Percentiles rank a stretch among this genome's conserved stretches.
phyloP scores from a whole-genome alignment of 1,140 invertebrate species.

The Metopolophium dirhodum region DNA sequence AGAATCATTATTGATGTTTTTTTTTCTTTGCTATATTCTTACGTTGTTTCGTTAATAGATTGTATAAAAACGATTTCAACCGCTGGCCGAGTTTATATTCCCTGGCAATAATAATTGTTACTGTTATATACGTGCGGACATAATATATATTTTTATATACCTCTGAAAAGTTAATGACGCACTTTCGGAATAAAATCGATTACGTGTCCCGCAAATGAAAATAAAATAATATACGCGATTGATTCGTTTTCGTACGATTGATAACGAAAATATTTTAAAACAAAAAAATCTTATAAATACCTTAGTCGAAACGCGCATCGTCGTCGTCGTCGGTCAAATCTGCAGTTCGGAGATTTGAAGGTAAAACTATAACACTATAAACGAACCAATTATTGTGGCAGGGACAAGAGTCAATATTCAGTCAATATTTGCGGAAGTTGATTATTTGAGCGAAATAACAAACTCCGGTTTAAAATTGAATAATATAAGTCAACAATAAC shows the following conservation, averaged over 20 bases:
- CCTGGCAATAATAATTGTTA: background rate
- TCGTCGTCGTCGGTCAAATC: background rate
- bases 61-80: slow-evolving; percentile 9
- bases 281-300: background rate
- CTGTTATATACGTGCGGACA: background rate
- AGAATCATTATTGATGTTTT: slow-evolving; percentile 19
- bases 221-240: background rate
- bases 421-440: background rate
- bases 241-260: background rate
- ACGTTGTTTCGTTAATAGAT: background rate
- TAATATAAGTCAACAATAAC: background rate
- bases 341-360: background rate
- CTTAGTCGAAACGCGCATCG: background rate
- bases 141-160: background rate
- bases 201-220: background rate
- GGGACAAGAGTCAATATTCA: background rate
- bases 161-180: background rate
- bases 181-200: background rate
- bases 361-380: background rate
- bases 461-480: background rate
- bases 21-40: background rate
- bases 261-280: background rate
- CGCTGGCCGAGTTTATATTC: background rate
- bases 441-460: background rate
- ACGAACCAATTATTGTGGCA: background rate